Base-by-base conservation (phyloP, 2,113 vertebrate genomes). In the Morphnarchus princeps region DNA sequence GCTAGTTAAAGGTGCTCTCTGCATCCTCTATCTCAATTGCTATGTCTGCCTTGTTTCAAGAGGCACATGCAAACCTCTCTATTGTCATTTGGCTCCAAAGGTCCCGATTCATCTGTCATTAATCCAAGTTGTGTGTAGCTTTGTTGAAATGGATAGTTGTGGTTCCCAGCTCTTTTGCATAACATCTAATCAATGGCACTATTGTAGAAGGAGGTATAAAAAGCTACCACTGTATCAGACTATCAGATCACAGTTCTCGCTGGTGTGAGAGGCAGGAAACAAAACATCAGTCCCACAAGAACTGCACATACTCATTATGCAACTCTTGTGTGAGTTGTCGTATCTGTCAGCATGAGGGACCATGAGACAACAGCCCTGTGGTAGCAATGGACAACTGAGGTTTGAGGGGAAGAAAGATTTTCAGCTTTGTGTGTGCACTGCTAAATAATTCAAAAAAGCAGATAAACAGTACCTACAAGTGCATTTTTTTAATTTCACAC, bases 341-440 rank as follows among this genome's bases (percentile, higher is more conserved):
- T 6, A 0, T 59, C 52, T 71, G 74, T 54, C 65, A 63, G 92
- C 13, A 0, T 0, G 0, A 58, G 66, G 55, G 61, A 83, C 55
- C 0, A 0, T 19, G 52, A 57, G 71, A 65, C 28, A 65, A 6
- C 62, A 85, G 78, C 58, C 61, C 70, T 42, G 31, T 72, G 61
- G 77, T 20, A 61, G 38, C 63, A 84, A 69, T 47, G 80, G 82
- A 21, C 88, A 78, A 1, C 42, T 55, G 66, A 77, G 55, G 45
- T 91, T 42, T 95, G 71, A 80, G 71, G 59, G 73, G 57, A 79
- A 72, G 73, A 65, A 69, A 50, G 16, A 57, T 45, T 58, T 76
- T 73, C 87, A 72, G 76, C 74, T 88, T 69, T 70, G 59, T 58
- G 55, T 63, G 47, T 67, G 38, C 61, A 34, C 57, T 87, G 87